Evolutionary conservation across 2,113 vertebrate genomes (phyloP).

Genomic region (Eudyptes chrysolophus): DNA sequence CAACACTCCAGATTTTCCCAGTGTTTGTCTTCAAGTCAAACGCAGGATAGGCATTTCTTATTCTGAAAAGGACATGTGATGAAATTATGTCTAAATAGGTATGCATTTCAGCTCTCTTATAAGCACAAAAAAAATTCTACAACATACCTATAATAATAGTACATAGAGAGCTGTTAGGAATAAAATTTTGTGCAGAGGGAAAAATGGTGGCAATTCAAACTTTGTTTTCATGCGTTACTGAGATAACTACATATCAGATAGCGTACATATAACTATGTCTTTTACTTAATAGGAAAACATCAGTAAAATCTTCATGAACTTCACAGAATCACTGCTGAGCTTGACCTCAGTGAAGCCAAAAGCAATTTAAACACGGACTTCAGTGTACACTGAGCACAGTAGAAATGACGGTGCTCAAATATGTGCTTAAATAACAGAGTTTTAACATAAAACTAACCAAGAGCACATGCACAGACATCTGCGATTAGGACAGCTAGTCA

Average conservation of each 20-base stretch:
- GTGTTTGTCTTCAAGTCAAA: constrained; percentile 60
- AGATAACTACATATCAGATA: background rate
- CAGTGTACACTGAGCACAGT: background rate
- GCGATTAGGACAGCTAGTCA: background rate
- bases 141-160: background rate
- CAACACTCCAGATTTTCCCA: constrained; percentile 64
- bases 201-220: background rate
- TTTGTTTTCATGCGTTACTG: background rate
- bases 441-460: background rate
- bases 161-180: background rate
- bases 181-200: background rate
- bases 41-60: constrained; percentile 55
- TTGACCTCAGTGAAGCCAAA: background rate
- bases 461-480: background rate
- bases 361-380: background rate
- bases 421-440: background rate
- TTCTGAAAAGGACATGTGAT: constrained; percentile 41
- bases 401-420: background rate
- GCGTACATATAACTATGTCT: background rate
- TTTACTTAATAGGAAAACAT: background rate
- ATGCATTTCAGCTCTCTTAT: background rate
- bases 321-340: background rate
- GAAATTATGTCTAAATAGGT: background rate
- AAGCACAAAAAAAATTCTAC: background rate
- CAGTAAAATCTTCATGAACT: background rate